These are phyloP conservation scores for Tricholaema leucomelas DNA, from an alignment of 2,113 vertebrate species.

Conservation along the genomic window DNA sequence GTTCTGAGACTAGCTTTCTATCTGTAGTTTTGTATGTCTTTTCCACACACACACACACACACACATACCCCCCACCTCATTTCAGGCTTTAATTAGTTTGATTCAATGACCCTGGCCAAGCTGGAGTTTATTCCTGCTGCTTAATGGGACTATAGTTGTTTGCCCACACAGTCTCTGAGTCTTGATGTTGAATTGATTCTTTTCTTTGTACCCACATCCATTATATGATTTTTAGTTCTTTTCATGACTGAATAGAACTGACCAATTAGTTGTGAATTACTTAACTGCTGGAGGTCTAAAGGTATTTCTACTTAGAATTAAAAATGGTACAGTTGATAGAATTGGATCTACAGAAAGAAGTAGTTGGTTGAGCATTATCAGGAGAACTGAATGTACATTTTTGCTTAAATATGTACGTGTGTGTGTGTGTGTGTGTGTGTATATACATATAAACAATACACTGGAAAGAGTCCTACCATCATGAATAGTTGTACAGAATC, in stretches of 20 bases:
- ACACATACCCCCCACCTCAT: not conserved
- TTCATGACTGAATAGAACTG: not conserved
- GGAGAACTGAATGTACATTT: not conserved
- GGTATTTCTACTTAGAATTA: not conserved
- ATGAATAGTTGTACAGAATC: not conserved
- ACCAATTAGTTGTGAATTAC: not conserved
- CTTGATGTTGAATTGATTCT: not conserved
- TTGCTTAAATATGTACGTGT: not conserved
- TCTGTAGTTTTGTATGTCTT: not conserved
- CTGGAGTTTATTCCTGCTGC: not conserved
- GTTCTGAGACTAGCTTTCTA: not conserved
- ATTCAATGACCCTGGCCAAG: not conserved
- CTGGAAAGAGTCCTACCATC: not conserved
- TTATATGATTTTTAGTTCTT: not conserved
- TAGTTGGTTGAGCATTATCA: not conserved
- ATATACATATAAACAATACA: not conserved
- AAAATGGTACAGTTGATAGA: not conserved
- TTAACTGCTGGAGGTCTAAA: not conserved
- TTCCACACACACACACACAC: too few relatives aligned
- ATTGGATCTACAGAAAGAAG: not conserved
- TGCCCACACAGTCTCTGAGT: not conserved
- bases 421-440: too few relatives aligned
- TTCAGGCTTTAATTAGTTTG: not conserved
- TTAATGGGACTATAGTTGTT: not conserved
- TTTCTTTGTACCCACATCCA: not conserved